Conservation (phyloP, 2,113 vertebrate genomes). For the Porphyrio hochstetteri region DNA sequence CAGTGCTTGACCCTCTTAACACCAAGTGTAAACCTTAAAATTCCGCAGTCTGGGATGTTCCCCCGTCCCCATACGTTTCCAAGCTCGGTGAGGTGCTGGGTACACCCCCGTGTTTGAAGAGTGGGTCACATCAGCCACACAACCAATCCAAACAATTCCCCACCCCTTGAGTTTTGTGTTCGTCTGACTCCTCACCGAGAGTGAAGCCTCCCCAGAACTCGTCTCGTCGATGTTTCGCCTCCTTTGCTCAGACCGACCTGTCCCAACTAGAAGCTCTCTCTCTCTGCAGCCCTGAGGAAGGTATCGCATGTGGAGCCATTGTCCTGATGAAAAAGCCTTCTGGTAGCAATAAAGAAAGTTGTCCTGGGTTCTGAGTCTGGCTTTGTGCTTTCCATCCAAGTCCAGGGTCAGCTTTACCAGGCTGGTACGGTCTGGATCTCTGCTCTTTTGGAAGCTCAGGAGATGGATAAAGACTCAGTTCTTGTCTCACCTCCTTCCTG, state of each 20-base stretch:
- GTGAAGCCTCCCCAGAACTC: not conserved
- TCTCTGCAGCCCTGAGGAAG: constrained; percentile 76
- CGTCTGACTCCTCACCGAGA: constrained; percentile 36
- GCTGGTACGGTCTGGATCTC: too few species aligned
- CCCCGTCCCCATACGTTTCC: not conserved
- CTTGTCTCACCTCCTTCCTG: fast-evolving
- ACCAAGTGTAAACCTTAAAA: not conserved
- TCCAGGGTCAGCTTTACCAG: fast-evolving
- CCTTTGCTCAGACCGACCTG: constrained; percentile 59
- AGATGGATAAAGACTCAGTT: not conserved
- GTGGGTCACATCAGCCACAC: not conserved
- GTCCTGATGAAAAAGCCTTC: constrained; percentile 78
- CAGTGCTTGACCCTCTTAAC: not conserved
- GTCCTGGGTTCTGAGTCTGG: constrained; percentile 65
- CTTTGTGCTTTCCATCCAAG: not conserved
- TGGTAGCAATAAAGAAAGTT: constrained; percentile 86
- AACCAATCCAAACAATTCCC: not conserved
- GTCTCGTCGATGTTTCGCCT: constrained; percentile 25
- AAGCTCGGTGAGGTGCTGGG: not conserved
- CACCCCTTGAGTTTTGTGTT: constrained; percentile 51
- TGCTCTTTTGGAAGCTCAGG: not conserved
- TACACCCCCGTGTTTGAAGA: not conserved
- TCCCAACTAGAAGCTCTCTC: constrained; percentile 69
- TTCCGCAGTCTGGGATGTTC: not conserved
- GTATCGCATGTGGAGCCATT: constrained; percentile 71